phyloP scores from a whole-genome alignment of 53 echinoderm and acorn worm genomes.

The Antedon mediterranea region DNA sequence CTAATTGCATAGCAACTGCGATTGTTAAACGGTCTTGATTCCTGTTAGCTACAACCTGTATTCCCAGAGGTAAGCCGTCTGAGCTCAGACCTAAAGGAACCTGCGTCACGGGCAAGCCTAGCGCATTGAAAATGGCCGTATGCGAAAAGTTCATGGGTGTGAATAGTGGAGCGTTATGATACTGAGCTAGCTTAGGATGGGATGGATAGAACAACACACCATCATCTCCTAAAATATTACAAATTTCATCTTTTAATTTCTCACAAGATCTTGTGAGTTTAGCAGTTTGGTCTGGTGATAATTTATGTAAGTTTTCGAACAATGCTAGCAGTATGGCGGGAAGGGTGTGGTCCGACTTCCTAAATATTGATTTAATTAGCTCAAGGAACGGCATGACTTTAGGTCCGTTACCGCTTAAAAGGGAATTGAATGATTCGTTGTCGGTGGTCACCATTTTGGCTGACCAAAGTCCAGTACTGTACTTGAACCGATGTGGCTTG shows the following conservation, averaged over 20 bases:
- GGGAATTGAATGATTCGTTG: conserved; percentile 40
- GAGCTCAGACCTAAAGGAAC: conserved; percentile 78
- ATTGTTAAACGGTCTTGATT: conserved; percentile 74
- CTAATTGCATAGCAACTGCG: conserved; percentile 78
- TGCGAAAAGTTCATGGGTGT: conserved; percentile 72
- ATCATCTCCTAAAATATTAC: conserved; percentile 58
- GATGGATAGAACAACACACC: conserved; percentile 84
- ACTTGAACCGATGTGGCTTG: conserved; percentile 45
- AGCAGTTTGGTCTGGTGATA: conserved; percentile 38
- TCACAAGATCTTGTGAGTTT: conserved; percentile 36
- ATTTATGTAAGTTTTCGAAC: conserved; percentile 33
- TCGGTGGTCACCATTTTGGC: conserved; percentile 64
- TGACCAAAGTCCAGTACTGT: conserved; percentile 66
- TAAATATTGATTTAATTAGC: conserved; percentile 45
- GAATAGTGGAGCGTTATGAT: conserved; percentile 81
- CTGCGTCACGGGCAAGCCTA: conserved; percentile 79
- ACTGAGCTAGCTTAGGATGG: conserved; percentile 87
- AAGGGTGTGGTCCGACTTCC: conserved; percentile 67
- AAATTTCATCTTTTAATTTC: conserved; percentile 61
- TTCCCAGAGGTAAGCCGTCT: conserved; percentile 70
- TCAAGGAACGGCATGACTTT: conserved; percentile 46
- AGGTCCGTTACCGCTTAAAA: conserved; percentile 61
- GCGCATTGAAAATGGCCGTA: conserved; percentile 75
- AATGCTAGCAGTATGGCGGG: conserved; percentile 68
- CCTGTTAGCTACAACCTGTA: conserved; percentile 70